Conservation (phyloP, 1,140 invertebrate genomes). For the Procambarus virginalis region DNA sequence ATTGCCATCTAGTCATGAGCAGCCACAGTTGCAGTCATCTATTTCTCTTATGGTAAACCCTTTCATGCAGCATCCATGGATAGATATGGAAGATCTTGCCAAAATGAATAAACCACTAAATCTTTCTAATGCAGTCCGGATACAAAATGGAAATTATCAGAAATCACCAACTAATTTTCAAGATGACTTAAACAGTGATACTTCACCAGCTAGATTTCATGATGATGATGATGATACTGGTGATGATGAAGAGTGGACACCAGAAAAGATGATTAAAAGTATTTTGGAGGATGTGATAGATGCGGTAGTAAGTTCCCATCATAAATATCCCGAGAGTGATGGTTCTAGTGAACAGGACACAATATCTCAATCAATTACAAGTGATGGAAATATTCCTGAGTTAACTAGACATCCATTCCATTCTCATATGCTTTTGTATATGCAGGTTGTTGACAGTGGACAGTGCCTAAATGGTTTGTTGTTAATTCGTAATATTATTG, state of each 20-base stretch:
- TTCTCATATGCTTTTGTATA: slow-evolving; percentile 88
- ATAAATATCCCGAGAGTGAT: slow-evolving; percentile 72
- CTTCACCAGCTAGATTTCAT: slow-evolving; percentile 54
- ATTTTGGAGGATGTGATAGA: slow-evolving; percentile 79
- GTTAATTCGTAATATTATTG: slow-evolving; percentile 83
- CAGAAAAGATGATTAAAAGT: slow-evolving; percentile 76
- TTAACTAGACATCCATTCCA: slow-evolving; percentile 82
- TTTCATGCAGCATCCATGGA: slow-evolving; percentile 73
- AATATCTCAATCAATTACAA: slow-evolving; percentile 38
- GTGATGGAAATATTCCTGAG: slow-evolving; percentile 48
- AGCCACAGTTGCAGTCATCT: slow-evolving; percentile 61
- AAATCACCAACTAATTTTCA: slow-evolving; percentile 25
- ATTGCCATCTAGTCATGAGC: slow-evolving; percentile 74
- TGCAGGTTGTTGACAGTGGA: slow-evolving; percentile 86
- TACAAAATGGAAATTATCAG: slow-evolving; percentile 62
- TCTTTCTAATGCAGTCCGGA: slow-evolving; percentile 50
- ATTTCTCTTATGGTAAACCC: slow-evolving; percentile 78
- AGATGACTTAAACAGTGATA: slow-evolving; percentile 21
- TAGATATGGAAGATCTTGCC: slow-evolving; percentile 69
- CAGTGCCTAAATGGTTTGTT: slow-evolving; percentile 86
- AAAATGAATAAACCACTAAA: slow-evolving; percentile 65
- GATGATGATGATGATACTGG: neutral
- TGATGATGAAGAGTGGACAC: slow-evolving; percentile 71
- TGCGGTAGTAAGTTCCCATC: slow-evolving; percentile 74
- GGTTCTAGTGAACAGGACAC: slow-evolving; percentile 70